phyloP scores from a whole-genome alignment of 2,888 invertebrate genomes.

The Mycalesis mineus region DNA sequence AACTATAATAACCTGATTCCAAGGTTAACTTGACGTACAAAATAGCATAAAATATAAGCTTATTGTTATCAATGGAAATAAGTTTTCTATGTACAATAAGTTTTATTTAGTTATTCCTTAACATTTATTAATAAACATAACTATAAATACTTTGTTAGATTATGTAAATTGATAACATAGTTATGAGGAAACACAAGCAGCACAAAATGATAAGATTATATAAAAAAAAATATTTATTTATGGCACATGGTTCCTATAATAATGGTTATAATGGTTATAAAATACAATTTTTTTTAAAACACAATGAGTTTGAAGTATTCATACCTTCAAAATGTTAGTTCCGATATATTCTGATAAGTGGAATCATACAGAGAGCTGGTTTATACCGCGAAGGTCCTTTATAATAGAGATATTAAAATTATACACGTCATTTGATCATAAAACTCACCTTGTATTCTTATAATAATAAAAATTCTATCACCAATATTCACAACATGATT shows the following conservation, averaged over 20 bases:
- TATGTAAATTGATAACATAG: neutral
- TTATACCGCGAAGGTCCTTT: constrained; percentile 13
- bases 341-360: neutral
- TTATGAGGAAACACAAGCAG: neutral
- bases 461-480: constrained; percentile 38
- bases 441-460: constrained; percentile 47
- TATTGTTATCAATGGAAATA: too few species aligned
- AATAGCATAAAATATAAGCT: too few species aligned
- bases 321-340: neutral
- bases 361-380: constrained; percentile 6
- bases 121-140: neutral
- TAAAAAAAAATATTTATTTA: constrained; percentile 6
- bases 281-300: neutral
- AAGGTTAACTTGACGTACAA: too few species aligned
- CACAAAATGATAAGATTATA: constrained; percentile 15
- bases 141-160: neutral
- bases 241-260: constrained; percentile 19
- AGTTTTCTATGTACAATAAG: too few species aligned
- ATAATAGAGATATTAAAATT: constrained; percentile 32
- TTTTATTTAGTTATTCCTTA: too few species aligned
- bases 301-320: neutral
- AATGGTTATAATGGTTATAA: constrained; percentile 19
- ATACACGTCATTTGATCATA: constrained; percentile 63
- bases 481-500: constrained; percentile 41
- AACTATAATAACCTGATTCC: too few species aligned